Percentiles rank a stretch among this genome's conserved stretches.
Evolutionary conservation across 1,140 invertebrate genomes (phyloP).

Genomic region (Brachionus plicatilis): DNA sequence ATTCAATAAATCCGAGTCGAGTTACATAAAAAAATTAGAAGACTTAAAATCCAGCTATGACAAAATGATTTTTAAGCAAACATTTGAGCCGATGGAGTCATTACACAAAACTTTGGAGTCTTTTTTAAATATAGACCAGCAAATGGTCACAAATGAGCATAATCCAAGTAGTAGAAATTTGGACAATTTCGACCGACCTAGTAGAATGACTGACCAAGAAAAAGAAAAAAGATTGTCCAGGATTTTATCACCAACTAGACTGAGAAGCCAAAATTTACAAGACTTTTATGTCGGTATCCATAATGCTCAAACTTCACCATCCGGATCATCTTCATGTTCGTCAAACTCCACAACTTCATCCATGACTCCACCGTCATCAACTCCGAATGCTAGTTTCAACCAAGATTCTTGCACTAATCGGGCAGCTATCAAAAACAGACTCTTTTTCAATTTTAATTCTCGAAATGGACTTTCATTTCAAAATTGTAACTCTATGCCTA

Average conservation of each 20-base stretch:
- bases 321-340: conserved; percentile 1
- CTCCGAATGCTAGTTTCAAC: not conserved
- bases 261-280: not conserved
- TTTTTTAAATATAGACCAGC: conserved; percentile 7
- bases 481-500: not conserved
- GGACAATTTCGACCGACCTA: not conserved
- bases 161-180: not conserved
- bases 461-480: not conserved
- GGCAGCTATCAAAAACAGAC: not conserved
- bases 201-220: not conserved
- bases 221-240: conserved; percentile 30
- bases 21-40: conserved; percentile 31
- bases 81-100: conserved; percentile 20
- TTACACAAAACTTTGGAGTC: conserved; percentile 23
- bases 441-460: conserved; percentile 18
- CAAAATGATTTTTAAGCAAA: conserved; percentile 32
- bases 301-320: not conserved
- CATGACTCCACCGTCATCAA: not conserved
- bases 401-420: not conserved
- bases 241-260: conserved; percentile 34
- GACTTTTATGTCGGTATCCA: not conserved
- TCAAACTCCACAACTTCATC: not conserved
- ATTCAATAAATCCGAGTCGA: not conserved
- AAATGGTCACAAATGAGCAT: not conserved
- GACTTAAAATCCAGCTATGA: conserved; percentile 25